Base-by-base conservation (phyloP, 1,140 invertebrate genomes). In the Trachelipus rathkii region DNA sequence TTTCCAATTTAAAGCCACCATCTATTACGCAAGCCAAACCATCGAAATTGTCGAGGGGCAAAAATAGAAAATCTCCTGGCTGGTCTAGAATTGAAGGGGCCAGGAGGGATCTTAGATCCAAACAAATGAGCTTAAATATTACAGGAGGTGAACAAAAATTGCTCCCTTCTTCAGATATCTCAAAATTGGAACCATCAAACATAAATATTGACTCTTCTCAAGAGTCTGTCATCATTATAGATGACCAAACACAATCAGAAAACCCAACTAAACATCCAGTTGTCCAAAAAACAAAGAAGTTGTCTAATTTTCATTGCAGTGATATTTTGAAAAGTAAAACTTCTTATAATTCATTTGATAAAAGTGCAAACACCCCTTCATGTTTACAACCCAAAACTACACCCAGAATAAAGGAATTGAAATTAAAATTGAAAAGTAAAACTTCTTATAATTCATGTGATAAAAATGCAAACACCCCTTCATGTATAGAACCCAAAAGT, bases 1-100 rank as follows among this genome's bases (percentile, higher is more conserved):
- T 60, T 10, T 75, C 73, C 15, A 53, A 75, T 10, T 44, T 75
- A 11, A 75, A 66, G 11, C 44, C 19, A 67, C 23, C 11, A 45
- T 44, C 67, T 45, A 0, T 33, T 6, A 53, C 67, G 13, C 50
- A 44, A 7, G 43, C 53, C 5, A 75, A 75, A 43, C 60, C 53
- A 10, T 44, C 60, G 9, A 67, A 60, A 10, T 44, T 23, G 8
- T 10, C 44, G 1, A 43, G 33, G 43, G 21, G 23, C 11, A 67
- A 67, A 75, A 67, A 67, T 23, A 68, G 45, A 19, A 75, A 71
- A 44, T 76, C 74, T 23, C 74, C 74, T 76, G 74, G 74, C n/a
- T 76, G 74, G 74, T 76, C 74, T 21, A 66, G 67, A 45, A 45
- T 76, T 8, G 68, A 23, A 13, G 74, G 74, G 6, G 74, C 74